Percentiles rank a stretch among this genome's conserved stretches.
Conservation (phyloP, 1,140 invertebrate species). For the Leptoteleia sp. region DNA sequence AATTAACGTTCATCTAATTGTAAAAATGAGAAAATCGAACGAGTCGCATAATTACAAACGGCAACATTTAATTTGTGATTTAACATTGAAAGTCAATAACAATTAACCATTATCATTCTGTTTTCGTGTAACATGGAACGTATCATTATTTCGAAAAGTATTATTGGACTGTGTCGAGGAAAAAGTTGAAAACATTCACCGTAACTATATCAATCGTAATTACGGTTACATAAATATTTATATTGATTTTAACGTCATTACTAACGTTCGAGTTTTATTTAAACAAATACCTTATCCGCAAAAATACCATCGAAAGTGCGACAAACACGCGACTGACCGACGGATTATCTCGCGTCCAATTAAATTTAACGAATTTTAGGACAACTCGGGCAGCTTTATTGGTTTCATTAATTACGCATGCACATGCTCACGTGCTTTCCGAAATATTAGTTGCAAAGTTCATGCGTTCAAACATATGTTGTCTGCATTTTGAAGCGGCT, state of each 20-base stretch:
- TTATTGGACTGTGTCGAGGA: not conserved
- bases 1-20: too few relatives aligned
- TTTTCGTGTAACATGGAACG: not conserved
- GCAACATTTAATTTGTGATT: constrained; percentile 1
- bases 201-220: constrained; percentile 19
- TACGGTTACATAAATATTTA: constrained; percentile 33
- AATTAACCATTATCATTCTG: constrained; percentile 7
- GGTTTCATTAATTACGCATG: constrained; percentile 80
- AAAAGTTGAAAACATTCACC: constrained; percentile 4
- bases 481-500: too few relatives aligned
- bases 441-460: constrained; percentile 49
- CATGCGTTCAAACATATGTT: constrained; percentile 20
- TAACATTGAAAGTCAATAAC: constrained; percentile 7
- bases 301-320: constrained; percentile 26
- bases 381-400: constrained; percentile 72
- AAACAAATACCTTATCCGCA: constrained; percentile 43
- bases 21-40: constrained; percentile 3
- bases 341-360: constrained; percentile 78
- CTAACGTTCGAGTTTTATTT: constrained; percentile 43
- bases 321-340: constrained; percentile 44
- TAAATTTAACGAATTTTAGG: constrained; percentile 79
- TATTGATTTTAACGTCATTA: constrained; percentile 28
- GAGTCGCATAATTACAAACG: not conserved
- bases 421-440: constrained; percentile 60
- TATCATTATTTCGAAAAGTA: not conserved